Evolutionary conservation across 2,113 vertebrate species (phyloP).

Genomic region (Sapayoa aenigma): DNA sequence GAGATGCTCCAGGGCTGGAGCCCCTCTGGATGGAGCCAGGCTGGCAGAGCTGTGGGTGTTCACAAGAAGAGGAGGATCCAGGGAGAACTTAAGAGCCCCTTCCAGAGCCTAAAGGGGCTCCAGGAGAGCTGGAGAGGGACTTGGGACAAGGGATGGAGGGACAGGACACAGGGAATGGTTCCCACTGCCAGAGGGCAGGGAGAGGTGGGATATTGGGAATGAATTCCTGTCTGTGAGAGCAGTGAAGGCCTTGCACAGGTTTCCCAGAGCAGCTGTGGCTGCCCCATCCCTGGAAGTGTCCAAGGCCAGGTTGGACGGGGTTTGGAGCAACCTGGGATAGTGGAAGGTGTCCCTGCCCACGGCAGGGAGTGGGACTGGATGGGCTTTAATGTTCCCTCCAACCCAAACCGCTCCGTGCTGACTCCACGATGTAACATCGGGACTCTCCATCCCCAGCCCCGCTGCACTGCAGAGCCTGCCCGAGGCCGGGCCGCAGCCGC

Average conservation of each 20-base stretch:
- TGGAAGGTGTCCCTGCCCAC: neutral
- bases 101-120: neutral
- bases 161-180: neutral
- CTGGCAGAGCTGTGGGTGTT: neutral
- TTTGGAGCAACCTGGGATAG: rapidly evolving
- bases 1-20: neutral
- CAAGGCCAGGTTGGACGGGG: neutral
- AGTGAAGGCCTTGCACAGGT: neutral
- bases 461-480: too few relatives aligned
- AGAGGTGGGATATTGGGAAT: neutral
- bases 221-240: neutral
- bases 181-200: neutral
- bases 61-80: neutral
- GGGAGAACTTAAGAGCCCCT: neutral
- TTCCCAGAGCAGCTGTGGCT: neutral
- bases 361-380: neutral
- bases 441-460: neutral
- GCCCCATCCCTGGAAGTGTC: neutral
- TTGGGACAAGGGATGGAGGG: neutral
- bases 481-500: neutral
- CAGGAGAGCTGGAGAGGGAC: neutral
- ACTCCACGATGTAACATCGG: neutral
- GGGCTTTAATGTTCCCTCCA: too few relatives aligned
- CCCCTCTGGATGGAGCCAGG: neutral
- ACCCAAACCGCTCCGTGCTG: neutral